Evolutionary conservation across 2,113 vertebrate genomes (phyloP).

Genomic region (Cardinalis cardinalis): DNA sequence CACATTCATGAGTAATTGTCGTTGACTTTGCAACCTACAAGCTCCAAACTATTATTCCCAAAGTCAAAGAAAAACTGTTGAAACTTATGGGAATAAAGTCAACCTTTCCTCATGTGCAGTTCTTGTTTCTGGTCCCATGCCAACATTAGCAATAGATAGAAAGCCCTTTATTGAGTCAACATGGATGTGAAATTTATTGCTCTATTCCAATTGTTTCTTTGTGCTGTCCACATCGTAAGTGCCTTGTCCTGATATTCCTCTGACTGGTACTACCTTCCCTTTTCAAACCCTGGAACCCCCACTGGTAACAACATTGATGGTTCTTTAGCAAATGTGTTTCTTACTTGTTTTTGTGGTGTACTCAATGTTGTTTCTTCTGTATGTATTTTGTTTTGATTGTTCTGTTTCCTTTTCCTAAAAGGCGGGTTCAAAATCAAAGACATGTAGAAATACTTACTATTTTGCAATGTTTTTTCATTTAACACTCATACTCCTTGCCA

Average conservation of each 20-base stretch:
- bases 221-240: constrained; percentile 14
- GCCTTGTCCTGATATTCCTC: constrained; percentile 40
- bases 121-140: neutral
- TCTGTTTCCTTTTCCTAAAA: constrained; percentile 35
- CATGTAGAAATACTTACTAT: neutral
- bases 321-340: constrained; percentile 60
- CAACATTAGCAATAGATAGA: neutral
- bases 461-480: neutral
- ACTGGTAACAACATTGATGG: constrained; percentile 58
- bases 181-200: constrained; percentile 17
- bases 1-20: neutral
- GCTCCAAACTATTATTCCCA: neutral
- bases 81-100: neutral
- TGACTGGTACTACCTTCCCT: constrained; percentile 42
- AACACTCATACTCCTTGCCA: neutral
- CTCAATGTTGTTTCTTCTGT: constrained; percentile 63
- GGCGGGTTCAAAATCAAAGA: constrained; percentile 28
- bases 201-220: constrained; percentile 23
- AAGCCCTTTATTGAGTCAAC: neutral
- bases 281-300: constrained; percentile 50
- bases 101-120: neutral
- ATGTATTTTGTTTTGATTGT: constrained; percentile 49
- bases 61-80: neutral
- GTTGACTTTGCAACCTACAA: neutral
- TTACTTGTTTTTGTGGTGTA: constrained; percentile 64